A percentile compares a stretch with the other conserved stretches of the same genome.
Evolutionary conservation across 1,140 invertebrate genomes (phyloP).

Genomic region (Drosophila virilis): DNA sequence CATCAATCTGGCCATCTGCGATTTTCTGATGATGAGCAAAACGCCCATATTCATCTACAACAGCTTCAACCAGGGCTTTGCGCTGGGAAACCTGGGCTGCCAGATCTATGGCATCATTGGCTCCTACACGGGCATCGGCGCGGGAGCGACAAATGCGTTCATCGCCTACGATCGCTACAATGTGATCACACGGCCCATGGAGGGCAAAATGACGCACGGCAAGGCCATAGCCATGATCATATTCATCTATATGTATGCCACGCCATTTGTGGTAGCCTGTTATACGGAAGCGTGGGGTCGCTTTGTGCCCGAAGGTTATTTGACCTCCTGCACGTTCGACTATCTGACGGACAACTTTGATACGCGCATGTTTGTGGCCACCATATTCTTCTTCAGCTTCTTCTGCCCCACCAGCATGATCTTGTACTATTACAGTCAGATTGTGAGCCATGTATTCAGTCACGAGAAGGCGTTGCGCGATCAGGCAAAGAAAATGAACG

Average conservation of each 20-base stretch:
- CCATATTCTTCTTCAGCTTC: conserved; percentile 93
- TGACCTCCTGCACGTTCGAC: conserved; percentile 93
- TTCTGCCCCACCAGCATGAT: conserved; percentile 91
- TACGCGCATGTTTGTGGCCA: conserved; percentile 89
- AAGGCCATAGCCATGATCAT: conserved; percentile 91
- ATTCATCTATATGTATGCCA: conserved; percentile 90
- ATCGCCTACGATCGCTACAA: conserved; percentile 86
- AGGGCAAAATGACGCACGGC: conserved; percentile 90
- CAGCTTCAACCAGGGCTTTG: conserved; percentile 88
- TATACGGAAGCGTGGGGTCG: conserved; percentile 92
- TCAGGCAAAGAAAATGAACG: conserved; percentile 96
- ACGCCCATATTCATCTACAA: conserved; percentile 88
- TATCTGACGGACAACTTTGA: conserved; percentile 91
- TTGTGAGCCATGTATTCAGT: conserved; percentile 91
- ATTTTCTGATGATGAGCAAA: conserved; percentile 96
- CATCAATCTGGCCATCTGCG: conserved; percentile 93
- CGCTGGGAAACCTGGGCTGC: conserved; percentile 84
- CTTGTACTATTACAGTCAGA: conserved; percentile 93
- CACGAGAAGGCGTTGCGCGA: conserved; percentile 94
- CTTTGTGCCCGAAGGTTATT: conserved; percentile 93
- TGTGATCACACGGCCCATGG: conserved; percentile 92
- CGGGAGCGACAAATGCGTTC: conserved; percentile 90
- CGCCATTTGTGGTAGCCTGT: conserved; percentile 92
- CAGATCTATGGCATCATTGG: conserved; percentile 92
- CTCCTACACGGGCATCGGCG: conserved; percentile 92